A percentile compares a stretch with the other conserved stretches of the same genome.
Evolutionary conservation across 2,113 vertebrate genomes (phyloP).

Genomic region (Rhinolophus ferrumequinum): DNA sequence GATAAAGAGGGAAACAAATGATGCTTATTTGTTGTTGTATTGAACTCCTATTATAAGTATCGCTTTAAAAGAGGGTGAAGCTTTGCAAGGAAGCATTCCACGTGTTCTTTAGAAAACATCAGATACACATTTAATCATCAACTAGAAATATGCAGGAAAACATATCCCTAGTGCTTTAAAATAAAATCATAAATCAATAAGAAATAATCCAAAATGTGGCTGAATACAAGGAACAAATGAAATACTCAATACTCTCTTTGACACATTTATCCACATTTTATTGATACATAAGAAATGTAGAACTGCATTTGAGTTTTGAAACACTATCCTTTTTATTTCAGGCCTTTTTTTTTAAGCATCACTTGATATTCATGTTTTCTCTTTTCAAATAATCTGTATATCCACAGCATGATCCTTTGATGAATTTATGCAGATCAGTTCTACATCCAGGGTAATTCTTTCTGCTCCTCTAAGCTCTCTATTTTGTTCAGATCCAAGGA

Average conservation of each 20-base stretch:
- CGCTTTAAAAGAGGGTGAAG: constrained; percentile 61
- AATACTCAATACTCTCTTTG: constrained; percentile 66
- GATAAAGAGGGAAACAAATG: constrained; percentile 83
- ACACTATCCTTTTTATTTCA: constrained; percentile 42
- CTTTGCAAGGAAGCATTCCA: constrained; percentile 40
- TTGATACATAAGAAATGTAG: constrained; percentile 57
- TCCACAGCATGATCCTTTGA: not conserved
- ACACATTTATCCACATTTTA: constrained; percentile 66
- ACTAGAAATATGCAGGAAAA: constrained; percentile 70
- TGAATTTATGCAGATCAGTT: constrained; percentile 53
- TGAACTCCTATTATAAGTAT: constrained; percentile 75
- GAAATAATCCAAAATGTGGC: constrained; percentile 76
- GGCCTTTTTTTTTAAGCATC: not conserved
- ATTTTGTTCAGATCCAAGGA: not conserved
- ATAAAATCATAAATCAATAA: constrained; percentile 84
- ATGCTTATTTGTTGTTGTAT: constrained; percentile 78
- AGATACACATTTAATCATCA: constrained; percentile 64
- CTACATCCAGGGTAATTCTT: constrained; percentile 32
- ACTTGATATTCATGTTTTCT: not conserved
- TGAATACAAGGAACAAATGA: constrained; percentile 77
- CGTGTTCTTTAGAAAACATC: constrained; percentile 60
- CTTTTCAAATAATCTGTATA: constrained; percentile 35
- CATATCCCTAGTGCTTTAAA: constrained; percentile 76
- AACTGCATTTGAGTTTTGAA: not conserved
- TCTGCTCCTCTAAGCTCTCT: not conserved